Conservation (phyloP, 2,113 vertebrate genomes). For the Corynorhinus townsendii region DNA sequence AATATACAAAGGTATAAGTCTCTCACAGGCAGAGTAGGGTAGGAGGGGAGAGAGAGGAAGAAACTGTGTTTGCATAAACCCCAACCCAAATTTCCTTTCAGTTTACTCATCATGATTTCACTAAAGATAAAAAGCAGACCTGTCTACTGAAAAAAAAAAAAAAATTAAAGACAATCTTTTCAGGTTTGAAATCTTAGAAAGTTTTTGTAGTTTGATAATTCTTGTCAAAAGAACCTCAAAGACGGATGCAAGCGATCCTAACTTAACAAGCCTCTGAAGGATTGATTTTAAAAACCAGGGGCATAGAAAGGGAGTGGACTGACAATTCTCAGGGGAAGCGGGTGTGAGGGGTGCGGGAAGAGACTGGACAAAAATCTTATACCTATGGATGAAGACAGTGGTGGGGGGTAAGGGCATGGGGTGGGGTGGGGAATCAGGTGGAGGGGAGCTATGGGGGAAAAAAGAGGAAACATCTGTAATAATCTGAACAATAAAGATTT, state of each 20-base stretch:
- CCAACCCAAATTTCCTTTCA: constrained; percentile 46
- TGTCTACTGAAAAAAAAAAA: background rate
- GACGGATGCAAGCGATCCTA: background rate
- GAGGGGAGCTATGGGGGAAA: too few relatives aligned
- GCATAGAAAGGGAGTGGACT: too few relatives aligned
- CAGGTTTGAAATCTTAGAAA: constrained; percentile 55
- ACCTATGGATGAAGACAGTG: too few relatives aligned
- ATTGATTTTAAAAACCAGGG: background rate
- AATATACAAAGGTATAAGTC: background rate
- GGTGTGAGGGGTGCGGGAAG: too few relatives aligned
- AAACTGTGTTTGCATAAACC: constrained; percentile 29
- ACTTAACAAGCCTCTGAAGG: background rate
- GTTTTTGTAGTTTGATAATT: constrained; percentile 7
- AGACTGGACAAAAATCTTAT: too few relatives aligned
- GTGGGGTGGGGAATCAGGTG: too few relatives aligned
- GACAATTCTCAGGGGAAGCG: too few relatives aligned
- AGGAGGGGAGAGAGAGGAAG: constrained; percentile 2
- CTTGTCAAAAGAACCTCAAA: constrained; percentile 16
- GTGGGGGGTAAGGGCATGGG: too few relatives aligned
- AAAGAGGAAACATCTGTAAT: too few relatives aligned
- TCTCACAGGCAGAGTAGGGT: background rate
- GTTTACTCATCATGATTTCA: constrained; percentile 42
- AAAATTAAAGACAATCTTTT: constrained; percentile 39
- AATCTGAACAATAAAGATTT: too few relatives aligned
- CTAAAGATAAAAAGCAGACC: constrained; percentile 48